phyloP scores from a whole-genome alignment of 92 coral and sea anemone genomes.

The Phenganax marumi region DNA sequence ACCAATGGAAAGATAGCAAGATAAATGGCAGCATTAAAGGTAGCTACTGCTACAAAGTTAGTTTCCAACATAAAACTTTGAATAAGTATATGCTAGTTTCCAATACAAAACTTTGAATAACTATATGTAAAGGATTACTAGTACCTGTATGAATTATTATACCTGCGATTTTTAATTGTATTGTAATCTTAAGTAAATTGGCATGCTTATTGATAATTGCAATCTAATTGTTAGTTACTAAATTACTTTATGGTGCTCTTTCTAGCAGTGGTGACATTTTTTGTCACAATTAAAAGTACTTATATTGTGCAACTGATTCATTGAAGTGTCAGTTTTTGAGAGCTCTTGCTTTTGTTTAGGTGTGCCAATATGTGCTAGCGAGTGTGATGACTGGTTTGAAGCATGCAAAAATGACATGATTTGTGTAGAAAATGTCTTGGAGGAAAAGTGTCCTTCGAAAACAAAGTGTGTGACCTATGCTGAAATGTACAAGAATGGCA shows the following conservation, averaged over 20 bases:
- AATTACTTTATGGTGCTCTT: neutral
- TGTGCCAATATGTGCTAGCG: conserved; percentile 87
- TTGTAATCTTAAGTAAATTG: neutral
- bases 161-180: neutral
- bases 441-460: conserved; percentile 57
- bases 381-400: conserved; percentile 83
- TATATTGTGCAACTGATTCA: neutral
- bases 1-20: conserved; percentile 59
- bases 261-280: neutral
- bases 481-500: conserved; percentile 69
- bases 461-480: conserved; percentile 71
- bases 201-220: neutral
- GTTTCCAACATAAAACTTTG: neutral
- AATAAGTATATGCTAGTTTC: neutral
- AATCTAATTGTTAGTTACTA: neutral
- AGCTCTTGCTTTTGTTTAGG: conserved; percentile 38
- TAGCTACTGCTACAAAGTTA: neutral
- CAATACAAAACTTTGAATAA: neutral
- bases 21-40: conserved; percentile 60
- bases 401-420: conserved; percentile 80
- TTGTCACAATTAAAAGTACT: neutral
- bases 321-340: neutral
- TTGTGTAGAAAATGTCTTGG: conserved; percentile 84
- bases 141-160: neutral
- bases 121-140: neutral